Evolutionary conservation across 2,888 invertebrate species (phyloP), one percentile per base, ranked within the genome.

Genomic region (Stegophylla sp.): DNA sequence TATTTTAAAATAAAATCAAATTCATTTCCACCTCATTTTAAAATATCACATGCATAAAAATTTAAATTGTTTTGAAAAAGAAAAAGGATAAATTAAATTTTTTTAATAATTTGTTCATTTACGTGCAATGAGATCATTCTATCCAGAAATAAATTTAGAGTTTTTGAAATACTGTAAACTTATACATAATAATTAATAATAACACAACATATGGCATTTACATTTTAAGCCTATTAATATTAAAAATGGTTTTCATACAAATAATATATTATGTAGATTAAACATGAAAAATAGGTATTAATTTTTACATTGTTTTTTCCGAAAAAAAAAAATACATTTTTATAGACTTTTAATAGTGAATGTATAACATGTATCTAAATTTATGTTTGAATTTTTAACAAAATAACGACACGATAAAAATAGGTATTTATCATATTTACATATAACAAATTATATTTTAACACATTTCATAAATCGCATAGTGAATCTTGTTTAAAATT

Each of bases 1-100:
- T 64, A 41, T 61, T 59, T 59, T 56, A 71, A 63, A 63, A 79
- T 51, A 79, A 71, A 79, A 48, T 61, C 67, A 71, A 71, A 79
- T 69, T 79, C 51, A 69, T 71, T 79, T 79, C 34, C 61, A 20
- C 23, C 69, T 51, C 71, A 63, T 63, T 79, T 71, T 69, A 79
- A 79, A 79, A 79, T 79, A 79, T 79, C 79, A 79, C 79, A 79
- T 71, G 79, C 79, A 71, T 79, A 79, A 63, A 67, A 75, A 61
- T 77, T 75, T 77, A 20, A 77, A 77, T 77, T 34, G n/a, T 34
- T 77, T 77, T 63, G 71, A 71, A 34, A 75, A 69, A 64, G 75
- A 51, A 63, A 63, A 67, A 51, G 61, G 34, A 71, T 61, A 61
- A 79, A 79, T 71, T 48, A 71, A 77, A 48, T 53, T 66, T 75